Conservation (phyloP, 30 jellyfish, hydroid and myxozoan genomes). For the Phacellophora camtschatica region DNA sequence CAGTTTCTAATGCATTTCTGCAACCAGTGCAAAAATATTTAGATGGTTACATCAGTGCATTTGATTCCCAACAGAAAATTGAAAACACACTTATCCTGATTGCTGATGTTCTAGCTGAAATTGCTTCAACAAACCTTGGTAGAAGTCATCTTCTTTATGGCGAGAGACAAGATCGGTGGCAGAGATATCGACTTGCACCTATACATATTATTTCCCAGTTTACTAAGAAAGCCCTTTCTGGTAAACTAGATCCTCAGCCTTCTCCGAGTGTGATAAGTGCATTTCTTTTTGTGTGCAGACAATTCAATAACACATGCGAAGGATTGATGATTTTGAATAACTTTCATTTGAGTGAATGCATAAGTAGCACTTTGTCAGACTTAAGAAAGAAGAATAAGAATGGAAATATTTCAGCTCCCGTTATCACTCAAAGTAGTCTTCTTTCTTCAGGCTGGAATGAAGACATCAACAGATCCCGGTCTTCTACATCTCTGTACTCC, state of each 20-base stretch:
- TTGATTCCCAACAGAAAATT: not conserved
- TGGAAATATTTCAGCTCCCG: not conserved
- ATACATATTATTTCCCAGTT: slow-evolving; percentile 50
- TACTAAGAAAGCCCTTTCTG: slow-evolving; percentile 39
- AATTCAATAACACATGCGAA: slow-evolving; percentile 64
- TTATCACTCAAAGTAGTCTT: not conserved
- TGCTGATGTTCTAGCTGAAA: slow-evolving; percentile 72
- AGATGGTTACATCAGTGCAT: slow-evolving; percentile 10
- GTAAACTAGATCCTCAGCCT: slow-evolving; percentile 23
- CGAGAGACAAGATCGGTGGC: slow-evolving; percentile 60
- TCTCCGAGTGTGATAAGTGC: slow-evolving; percentile 42
- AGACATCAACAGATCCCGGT: not conserved
- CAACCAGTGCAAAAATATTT: slow-evolving; percentile 62
- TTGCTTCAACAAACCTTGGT: slow-evolving; percentile 66
- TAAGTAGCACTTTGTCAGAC: slow-evolving; percentile 21
- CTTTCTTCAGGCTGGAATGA: not conserved
- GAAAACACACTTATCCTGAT: slow-evolving; percentile 29
- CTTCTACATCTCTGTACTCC: not conserved
- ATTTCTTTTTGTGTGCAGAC: slow-evolving; percentile 72
- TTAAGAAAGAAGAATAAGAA: not conserved
- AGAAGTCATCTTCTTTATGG: slow-evolving; percentile 69
- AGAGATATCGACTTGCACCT: slow-evolving; percentile 45
- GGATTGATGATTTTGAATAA: slow-evolving; percentile 40
- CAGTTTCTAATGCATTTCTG: slow-evolving; percentile 55
- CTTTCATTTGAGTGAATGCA: slow-evolving; percentile 16